Base-by-base conservation (phyloP, 2,113 vertebrate species). In the Antigone vipio region DNA sequence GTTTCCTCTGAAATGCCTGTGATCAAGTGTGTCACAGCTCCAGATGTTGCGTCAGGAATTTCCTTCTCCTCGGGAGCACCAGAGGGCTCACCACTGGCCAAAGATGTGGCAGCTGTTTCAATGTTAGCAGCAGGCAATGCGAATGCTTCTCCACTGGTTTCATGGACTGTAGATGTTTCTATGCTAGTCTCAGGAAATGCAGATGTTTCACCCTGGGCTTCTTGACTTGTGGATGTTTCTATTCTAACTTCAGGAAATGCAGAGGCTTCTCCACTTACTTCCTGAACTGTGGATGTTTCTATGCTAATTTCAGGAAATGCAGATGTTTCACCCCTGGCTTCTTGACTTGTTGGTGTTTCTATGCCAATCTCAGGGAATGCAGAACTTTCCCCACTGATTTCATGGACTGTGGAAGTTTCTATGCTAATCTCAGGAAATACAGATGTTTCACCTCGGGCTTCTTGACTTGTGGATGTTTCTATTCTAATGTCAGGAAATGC, bases 361-460 rank as follows among this genome's bases (percentile, higher is more conserved):
- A 92, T 89, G 29, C 19, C 97, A 32, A 96, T 88, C 74, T 98
- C 98, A 23, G 94, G 93, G 52, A 78, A 86, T 2, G 63, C 95
- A 78, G 94, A 96, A 2, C 30, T 64, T 82, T 91, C 88, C 4
- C 74, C 87, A 52, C 88, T 94, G 11, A 34, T 95, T 78, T 98
- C 97, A 29, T 82, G 91, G 44, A 93, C 52, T 38, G 95, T 89
- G 9, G 88, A 87, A 3, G 90, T 94, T 67, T 85, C 96, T 34
- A 98, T 82, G 27, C 53, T 96, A 42, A 96, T 59, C 87, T 98
- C 98, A 20, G 97, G 97, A 77, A 97, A 94, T 3, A 60, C 92
- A 32, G 98, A 96, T 0, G 92, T 69, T 42, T 98, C 95, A 62
- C 97, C 83, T 2, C 97, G 87, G 52, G 84, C 63, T 3, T 79